phyloP scores from a whole-genome alignment of 2,113 vertebrate genomes.

The Albula goreensis region DNA sequence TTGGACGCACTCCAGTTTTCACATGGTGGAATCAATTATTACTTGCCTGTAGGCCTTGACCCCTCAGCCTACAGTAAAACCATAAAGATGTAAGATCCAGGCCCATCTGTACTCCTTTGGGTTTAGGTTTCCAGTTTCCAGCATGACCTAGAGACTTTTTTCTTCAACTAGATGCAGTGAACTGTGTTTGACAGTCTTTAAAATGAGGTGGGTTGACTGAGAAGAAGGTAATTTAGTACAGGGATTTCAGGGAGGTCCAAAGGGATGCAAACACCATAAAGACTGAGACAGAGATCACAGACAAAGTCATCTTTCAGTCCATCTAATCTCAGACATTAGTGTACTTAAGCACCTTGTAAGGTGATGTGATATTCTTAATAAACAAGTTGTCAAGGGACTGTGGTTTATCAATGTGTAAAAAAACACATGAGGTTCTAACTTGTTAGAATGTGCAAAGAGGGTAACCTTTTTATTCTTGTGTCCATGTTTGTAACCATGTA shows the following conservation, averaged over 20 bases:
- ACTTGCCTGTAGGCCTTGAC: conserved; percentile 33
- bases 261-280: conserved; percentile 38
- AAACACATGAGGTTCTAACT: neutral
- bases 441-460: neutral
- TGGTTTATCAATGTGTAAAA: neutral
- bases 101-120: conserved; percentile 51
- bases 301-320: neutral
- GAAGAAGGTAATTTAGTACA: conserved; percentile 42
- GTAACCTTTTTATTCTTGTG: neutral
- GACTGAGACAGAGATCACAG: conserved; percentile 45
- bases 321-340: neutral
- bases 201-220: conserved; percentile 38
- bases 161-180: conserved; percentile 34
- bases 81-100: conserved; percentile 27
- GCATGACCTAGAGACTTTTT: conserved; percentile 32
- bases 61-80: conserved; percentile 37
- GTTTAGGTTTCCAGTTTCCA: conserved; percentile 31
- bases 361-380: neutral
- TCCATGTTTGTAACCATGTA: neutral
- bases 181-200: conserved; percentile 37
- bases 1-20: conserved; percentile 22
- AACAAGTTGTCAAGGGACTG: too few relatives aligned
- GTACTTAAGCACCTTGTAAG: neutral
- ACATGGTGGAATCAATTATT: conserved; percentile 23
- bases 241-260: conserved; percentile 40